phyloP scores from a whole-genome alignment of 1,140 invertebrate genomes.

The Camponotus pennsylvanicus region DNA sequence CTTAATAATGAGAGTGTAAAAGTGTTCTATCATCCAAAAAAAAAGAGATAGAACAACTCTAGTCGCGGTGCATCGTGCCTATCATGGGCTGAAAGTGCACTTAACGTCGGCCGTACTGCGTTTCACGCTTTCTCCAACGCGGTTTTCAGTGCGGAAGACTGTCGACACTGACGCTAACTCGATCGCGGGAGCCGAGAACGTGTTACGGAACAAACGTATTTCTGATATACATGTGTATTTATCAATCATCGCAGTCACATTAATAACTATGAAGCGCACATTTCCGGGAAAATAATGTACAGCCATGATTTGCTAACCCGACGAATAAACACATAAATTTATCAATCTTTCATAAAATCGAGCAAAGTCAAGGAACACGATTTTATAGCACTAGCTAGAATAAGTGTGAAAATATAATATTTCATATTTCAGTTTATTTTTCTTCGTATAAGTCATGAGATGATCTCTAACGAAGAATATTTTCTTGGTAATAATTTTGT shows the following conservation, averaged over 20 bases:
- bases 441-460: too few species aligned
- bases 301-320: neutral
- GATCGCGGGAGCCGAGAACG: conserved; percentile 36
- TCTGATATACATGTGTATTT: conserved; percentile 34
- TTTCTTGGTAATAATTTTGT: too few species aligned
- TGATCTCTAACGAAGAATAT: too few species aligned
- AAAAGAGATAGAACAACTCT: conserved; percentile 14
- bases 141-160: conserved; percentile 78
- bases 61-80: conserved; percentile 38
- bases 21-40: neutral
- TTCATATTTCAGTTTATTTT: too few species aligned
- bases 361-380: neutral
- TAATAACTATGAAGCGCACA: conserved; percentile 11
- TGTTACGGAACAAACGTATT: conserved; percentile 57
- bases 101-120: conserved; percentile 57
- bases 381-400: too few species aligned
- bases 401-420: too few species aligned
- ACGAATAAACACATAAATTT: neutral
- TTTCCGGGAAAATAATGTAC: conserved; percentile 32
- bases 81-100: conserved; percentile 72
- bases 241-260: conserved; percentile 48
- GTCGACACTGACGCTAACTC: conserved; percentile 20
- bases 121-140: conserved; percentile 81
- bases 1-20: conserved; percentile 28
- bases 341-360: neutral